A percentile compares a stretch with the other conserved stretches of the same genome.
These are phyloP conservation scores for Trialeurodes vaporariorum DNA, from an alignment of 1,140 invertebrate genomes.

Conservation along the genomic window DNA sequence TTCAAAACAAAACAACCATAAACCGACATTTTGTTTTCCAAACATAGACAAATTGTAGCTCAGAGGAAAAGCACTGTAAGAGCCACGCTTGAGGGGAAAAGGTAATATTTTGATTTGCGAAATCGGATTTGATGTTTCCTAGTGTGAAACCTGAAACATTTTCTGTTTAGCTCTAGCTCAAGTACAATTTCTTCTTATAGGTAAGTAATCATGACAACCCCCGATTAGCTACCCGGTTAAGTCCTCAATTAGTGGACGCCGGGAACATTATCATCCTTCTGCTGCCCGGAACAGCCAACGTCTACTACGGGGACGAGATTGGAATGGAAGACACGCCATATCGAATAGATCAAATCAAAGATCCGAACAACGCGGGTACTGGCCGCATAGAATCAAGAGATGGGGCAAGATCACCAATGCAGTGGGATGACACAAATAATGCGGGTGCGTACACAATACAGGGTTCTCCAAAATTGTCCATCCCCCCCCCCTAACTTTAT, in stretches of 20 bases:
- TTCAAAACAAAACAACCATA: too few relatives aligned
- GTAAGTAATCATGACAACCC: too few relatives aligned
- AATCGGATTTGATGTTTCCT: too few relatives aligned
- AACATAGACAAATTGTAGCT: too few relatives aligned
- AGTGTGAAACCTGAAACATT: too few relatives aligned
- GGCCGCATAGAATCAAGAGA: conserved; percentile 45
- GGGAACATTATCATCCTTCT: conserved; percentile 60
- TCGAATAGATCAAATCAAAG: conserved; percentile 40
- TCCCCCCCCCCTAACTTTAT: too few relatives aligned
- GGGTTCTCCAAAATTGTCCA: neutral
- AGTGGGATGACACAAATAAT: conserved; percentile 47
- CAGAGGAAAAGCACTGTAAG: too few relatives aligned
- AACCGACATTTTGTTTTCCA: too few relatives aligned
- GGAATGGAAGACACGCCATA: conserved; percentile 55
- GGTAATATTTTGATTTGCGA: too few relatives aligned
- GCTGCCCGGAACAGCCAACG: conserved; percentile 57
- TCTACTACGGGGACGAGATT: conserved; percentile 68
- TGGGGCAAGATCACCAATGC: conserved; percentile 56
- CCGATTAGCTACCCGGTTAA: conserved; percentile 50
- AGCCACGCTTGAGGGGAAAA: too few relatives aligned
- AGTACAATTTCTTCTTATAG: conserved; percentile 64
- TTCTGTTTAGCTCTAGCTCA: too few relatives aligned
- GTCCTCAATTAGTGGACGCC: conserved; percentile 49
- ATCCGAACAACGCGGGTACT: conserved; percentile 36
- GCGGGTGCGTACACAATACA: conserved; percentile 37